Conservation (phyloP, 2,797 vertebrate genomes). For the Leptatherina wallacei region DNA sequence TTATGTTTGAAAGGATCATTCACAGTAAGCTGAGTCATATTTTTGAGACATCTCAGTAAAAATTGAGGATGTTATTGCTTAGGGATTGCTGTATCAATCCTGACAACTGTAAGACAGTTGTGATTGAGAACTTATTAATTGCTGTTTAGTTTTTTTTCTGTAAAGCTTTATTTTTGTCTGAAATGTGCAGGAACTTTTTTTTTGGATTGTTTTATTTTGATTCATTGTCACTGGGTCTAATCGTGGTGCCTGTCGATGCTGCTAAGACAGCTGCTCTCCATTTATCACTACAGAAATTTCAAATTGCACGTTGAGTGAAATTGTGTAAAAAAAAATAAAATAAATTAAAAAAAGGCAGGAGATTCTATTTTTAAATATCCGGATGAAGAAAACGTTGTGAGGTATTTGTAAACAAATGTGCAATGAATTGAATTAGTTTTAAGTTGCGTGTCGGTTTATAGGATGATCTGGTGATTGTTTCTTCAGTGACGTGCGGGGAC, state of each 20-base stretch:
- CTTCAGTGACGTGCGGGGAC: constrained; percentile 58
- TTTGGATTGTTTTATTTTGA: constrained; percentile 25
- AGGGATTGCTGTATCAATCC: constrained; percentile 29
- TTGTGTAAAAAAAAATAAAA: constrained; percentile 20
- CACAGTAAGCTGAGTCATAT: constrained; percentile 41
- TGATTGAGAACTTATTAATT: constrained; percentile 21
- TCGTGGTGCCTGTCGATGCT: constrained; percentile 55
- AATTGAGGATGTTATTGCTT: constrained; percentile 14
- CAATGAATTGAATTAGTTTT: constrained; percentile 66
- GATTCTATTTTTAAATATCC: constrained; percentile 66
- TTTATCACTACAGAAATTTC: constrained; percentile 29
- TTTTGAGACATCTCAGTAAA: constrained; percentile 52
- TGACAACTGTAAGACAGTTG: constrained; percentile 34
- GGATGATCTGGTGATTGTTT: constrained; percentile 40
- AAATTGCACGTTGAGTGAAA: constrained; percentile 30
- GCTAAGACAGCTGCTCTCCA: constrained; percentile 35
- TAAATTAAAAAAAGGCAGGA: constrained; percentile 10
- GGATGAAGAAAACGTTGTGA: constrained; percentile 48
- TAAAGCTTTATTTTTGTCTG: constrained; percentile 47
- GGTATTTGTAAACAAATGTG: constrained; percentile 72
- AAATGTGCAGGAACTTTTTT: constrained; percentile 28
- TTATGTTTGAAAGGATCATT: constrained; percentile 52
- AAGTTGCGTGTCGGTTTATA: constrained; percentile 30
- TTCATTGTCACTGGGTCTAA: constrained; percentile 41
- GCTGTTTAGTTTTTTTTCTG: constrained; percentile 21